These are phyloP conservation scores for Pterocles burchelli DNA, from an alignment of 2,113 vertebrate genomes.

Conservation along the genomic window DNA sequence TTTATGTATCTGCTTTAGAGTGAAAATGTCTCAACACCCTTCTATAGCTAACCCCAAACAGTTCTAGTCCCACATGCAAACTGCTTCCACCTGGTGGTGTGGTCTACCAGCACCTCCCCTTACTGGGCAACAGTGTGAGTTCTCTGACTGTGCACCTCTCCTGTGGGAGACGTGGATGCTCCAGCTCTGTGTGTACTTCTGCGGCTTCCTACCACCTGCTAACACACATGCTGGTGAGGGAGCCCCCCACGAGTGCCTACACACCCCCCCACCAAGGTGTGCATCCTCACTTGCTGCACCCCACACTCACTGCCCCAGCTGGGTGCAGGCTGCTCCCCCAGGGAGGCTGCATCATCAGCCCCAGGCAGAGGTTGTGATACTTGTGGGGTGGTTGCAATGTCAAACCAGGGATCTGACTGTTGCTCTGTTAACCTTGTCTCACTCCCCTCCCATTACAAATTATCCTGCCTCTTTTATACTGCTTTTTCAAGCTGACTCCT, in stretches of 20 bases:
- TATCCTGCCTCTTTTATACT: not conserved
- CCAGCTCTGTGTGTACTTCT: not conserved
- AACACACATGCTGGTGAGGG: accelerated
- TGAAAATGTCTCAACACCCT: not conserved
- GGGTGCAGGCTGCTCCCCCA: not conserved
- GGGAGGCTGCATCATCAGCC: not conserved
- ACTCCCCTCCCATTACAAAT: not conserved
- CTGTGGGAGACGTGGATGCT: not conserved
- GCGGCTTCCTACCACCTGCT: not conserved
- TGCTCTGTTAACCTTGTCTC: not conserved
- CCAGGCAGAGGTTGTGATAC: not conserved
- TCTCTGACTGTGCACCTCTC: not conserved
- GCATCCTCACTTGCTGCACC: not conserved
- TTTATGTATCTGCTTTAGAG: not conserved
- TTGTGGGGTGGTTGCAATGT: not conserved
- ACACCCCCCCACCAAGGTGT: not conserved
- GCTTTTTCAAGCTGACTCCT: not conserved
- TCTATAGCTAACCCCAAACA: not conserved
- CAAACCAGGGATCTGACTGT: not conserved
- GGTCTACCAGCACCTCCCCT: not conserved
- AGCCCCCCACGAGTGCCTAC: not conserved
- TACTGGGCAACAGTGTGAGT: not conserved
- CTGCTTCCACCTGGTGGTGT: not conserved
- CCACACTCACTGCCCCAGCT: too few species aligned
- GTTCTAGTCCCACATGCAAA: not conserved